Percentiles rank a stretch among this genome's conserved stretches.
Evolutionary conservation across 1,140 invertebrate species (phyloP).

Genomic region (Zaprionus kolodkinae): DNA sequence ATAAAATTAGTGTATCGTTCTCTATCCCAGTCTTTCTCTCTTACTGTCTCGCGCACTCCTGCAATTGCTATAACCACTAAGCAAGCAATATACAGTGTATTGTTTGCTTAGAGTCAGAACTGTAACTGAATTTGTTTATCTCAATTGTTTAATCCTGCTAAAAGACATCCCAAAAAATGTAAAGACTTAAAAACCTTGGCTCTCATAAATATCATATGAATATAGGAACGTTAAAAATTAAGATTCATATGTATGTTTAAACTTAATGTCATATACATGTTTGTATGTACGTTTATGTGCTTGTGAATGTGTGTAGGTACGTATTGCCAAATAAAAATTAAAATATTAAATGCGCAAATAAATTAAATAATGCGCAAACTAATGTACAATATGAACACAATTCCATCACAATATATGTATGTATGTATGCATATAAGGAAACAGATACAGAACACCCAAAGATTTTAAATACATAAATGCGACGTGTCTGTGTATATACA

Average conservation of each 20-base stretch:
- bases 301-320: conserved; percentile 21
- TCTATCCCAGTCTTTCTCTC: conserved; percentile 2
- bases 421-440: neutral
- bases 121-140: neutral
- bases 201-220: conserved; percentile 28
- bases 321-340: conserved; percentile 37
- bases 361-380: neutral
- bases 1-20: conserved; percentile 38
- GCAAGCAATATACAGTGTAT: neutral
- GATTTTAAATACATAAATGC: neutral
- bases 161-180: conserved; percentile 6
- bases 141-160: conserved; percentile 3
- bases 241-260: conserved; percentile 30
- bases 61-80: neutral
- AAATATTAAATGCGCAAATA: neutral
- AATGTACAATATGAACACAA: conserved; percentile 5
- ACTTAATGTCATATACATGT: conserved; percentile 37
- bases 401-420: neutral
- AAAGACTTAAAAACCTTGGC: conserved; percentile 29
- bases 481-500: neutral
- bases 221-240: conserved; percentile 22
- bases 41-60: conserved; percentile 1
- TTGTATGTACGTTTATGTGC: conserved; percentile 1
- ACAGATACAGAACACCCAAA: conserved; percentile 6
- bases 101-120: neutral